Evolutionary conservation across 2,113 vertebrate species (phyloP).

Genomic region (Brienomyrus longianalis): DNA sequence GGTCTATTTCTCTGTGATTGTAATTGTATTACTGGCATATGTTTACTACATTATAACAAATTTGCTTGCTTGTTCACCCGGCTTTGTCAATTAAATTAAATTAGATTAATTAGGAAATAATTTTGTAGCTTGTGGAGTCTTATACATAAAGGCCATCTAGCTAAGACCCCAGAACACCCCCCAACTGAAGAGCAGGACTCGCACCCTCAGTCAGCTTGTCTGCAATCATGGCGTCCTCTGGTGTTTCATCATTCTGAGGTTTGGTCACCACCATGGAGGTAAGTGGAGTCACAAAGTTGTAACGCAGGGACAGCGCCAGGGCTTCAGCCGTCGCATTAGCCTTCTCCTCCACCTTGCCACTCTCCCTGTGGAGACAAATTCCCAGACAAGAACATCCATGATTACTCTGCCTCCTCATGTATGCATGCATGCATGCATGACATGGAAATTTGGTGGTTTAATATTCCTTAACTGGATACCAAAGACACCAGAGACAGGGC

Average conservation of each 20-base stretch:
- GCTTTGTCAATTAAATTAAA: too few relatives aligned
- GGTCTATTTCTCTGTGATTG: too few relatives aligned
- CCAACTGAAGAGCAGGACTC: not conserved
- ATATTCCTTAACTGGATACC: not conserved
- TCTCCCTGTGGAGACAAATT: conserved; percentile 49
- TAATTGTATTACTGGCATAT: too few relatives aligned
- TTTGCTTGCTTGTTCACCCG: too few relatives aligned
- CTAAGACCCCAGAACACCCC: not conserved
- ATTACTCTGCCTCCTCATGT: not conserved
- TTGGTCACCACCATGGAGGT: conserved; percentile 90
- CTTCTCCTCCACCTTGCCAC: conserved; percentile 52
- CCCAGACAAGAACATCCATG: not conserved
- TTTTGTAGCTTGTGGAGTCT: not conserved
- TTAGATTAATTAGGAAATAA: too few relatives aligned
- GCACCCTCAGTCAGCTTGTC: conserved; percentile 73
- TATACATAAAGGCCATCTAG: not conserved
- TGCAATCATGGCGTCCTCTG: conserved; percentile 53
- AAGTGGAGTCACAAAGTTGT: conserved; percentile 82
- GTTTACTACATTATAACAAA: too few relatives aligned
- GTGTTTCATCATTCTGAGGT: conserved; percentile 49
- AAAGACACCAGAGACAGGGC: not conserved
- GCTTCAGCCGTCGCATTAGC: conserved; percentile 53
- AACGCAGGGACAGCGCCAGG: conserved; percentile 70
- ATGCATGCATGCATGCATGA: not conserved
- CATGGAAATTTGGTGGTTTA: not conserved